Conservation (phyloP, 92 coral and sea anemone species). For the Siderastrea siderea region DNA sequence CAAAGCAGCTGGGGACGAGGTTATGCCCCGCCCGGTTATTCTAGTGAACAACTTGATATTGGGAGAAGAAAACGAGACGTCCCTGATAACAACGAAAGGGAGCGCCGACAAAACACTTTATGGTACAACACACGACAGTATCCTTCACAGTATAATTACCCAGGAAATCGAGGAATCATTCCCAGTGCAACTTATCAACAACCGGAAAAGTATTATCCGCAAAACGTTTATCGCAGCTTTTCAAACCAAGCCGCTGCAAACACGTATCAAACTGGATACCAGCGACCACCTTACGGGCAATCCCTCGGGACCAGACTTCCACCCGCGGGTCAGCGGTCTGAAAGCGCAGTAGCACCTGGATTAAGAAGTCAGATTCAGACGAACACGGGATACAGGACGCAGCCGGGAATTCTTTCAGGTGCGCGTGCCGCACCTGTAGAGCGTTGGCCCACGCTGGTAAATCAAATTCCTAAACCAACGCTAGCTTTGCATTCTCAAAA, state of each 20-base stretch:
- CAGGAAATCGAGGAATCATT: slow-evolving; percentile 8
- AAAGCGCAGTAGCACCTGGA: slow-evolving; percentile 6
- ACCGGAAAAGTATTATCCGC: slow-evolving; percentile 17
- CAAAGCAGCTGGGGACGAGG: slow-evolving; percentile 28
- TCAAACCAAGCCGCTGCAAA: slow-evolving; percentile 19
- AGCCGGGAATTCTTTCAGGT: slow-evolving; percentile 36
- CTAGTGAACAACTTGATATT: slow-evolving; percentile 43
- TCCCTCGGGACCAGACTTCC: slow-evolving; percentile 15
- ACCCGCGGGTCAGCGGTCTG: slow-evolving; percentile 5
- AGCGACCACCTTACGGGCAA: slow-evolving; percentile 5
- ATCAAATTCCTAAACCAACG: slow-evolving; percentile 24
- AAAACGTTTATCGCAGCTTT: neutral
- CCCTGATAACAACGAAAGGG: slow-evolving; percentile 20
- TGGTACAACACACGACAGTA: slow-evolving; percentile 65
- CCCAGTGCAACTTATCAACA: slow-evolving; percentile 31
- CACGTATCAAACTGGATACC: slow-evolving; percentile 6
- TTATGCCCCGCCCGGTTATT: slow-evolving; percentile 28
- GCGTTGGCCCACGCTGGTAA: slow-evolving; percentile 33
- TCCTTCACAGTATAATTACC: slow-evolving; percentile 13
- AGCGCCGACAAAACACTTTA: slow-evolving; percentile 69
- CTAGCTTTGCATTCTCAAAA: neutral
- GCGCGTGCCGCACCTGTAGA: slow-evolving; percentile 30
- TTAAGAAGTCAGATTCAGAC: slow-evolving; percentile 5
- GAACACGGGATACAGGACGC: slow-evolving; percentile 20
- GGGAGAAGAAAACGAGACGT: slow-evolving; percentile 63